Conservation (phyloP, 2,113 vertebrate species). For the Peromyscus leucopus region DNA sequence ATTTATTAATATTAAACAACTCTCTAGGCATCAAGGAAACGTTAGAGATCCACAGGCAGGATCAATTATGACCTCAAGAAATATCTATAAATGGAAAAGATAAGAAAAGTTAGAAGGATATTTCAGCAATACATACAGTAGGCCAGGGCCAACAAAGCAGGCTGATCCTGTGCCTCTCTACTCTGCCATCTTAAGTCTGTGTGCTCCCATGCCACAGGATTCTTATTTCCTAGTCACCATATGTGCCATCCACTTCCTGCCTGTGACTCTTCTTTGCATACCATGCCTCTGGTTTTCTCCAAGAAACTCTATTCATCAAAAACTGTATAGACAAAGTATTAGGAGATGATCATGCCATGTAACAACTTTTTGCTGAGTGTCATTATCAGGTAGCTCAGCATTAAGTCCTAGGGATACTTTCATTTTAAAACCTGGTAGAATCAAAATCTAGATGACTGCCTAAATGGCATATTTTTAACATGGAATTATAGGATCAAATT, state of each 20-base stretch:
- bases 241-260: neutral
- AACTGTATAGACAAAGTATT: neutral
- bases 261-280: neutral
- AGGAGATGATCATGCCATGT: neutral
- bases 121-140: neutral
- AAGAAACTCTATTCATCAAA: neutral
- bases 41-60: neutral
- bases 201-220: neutral
- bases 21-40: slow-evolving; percentile 39
- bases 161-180: neutral
- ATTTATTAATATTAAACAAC: slow-evolving; percentile 60
- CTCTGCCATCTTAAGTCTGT: neutral
- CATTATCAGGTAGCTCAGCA: neutral
- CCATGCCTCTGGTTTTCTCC: neutral
- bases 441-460: neutral
- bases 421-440: neutral
- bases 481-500: neutral
- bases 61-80: slow-evolving; percentile 28
- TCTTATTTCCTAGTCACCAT: neutral
- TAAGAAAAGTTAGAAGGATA: neutral
- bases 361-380: neutral
- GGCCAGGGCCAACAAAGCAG: neutral
- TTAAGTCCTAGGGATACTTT: neutral
- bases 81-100: slow-evolving; percentile 18
- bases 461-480: neutral